phyloP scores from a whole-genome alignment of 2,113 vertebrate genomes.

The Siniperca knerii region DNA sequence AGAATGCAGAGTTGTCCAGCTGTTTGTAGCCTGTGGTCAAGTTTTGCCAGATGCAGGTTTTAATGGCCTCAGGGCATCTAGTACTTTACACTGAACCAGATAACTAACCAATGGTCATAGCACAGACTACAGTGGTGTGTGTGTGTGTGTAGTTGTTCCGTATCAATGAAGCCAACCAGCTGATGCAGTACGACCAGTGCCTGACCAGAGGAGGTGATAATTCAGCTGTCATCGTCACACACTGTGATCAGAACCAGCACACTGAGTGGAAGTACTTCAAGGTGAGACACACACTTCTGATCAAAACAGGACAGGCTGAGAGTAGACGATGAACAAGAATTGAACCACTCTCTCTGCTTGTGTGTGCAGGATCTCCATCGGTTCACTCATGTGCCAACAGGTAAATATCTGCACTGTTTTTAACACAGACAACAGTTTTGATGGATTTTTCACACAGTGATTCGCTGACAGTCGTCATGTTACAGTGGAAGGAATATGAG shows the following conservation, averaged over 20 bases:
- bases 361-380: slow-evolving; percentile 90
- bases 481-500: neutral
- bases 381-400: slow-evolving; percentile 91
- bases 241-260: slow-evolving; percentile 92
- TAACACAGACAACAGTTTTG: neutral
- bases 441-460: neutral
- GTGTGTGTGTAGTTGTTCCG: slow-evolving; percentile 90
- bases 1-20: too few species aligned
- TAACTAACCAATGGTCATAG: too few species aligned
- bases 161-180: slow-evolving; percentile 96
- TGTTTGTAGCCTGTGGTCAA: too few species aligned
- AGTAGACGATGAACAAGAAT: neutral
- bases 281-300: slow-evolving; percentile 80
- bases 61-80: too few species aligned
- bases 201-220: slow-evolving; percentile 90
- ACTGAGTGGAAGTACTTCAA: slow-evolving; percentile 97
- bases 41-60: too few species aligned
- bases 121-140: neutral
- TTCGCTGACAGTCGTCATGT: neutral
- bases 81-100: neutral
- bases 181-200: slow-evolving; percentile 99
- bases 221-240: slow-evolving; percentile 90
- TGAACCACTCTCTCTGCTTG: neutral
- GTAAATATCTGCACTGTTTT: slow-evolving; percentile 85
- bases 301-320: neutral